Percentiles rank a stretch among this genome's conserved stretches.
These are phyloP conservation scores for Leontopithecus rosalia DNA, from an alignment of 2,797 vertebrate species.

Conservation along the genomic window DNA sequence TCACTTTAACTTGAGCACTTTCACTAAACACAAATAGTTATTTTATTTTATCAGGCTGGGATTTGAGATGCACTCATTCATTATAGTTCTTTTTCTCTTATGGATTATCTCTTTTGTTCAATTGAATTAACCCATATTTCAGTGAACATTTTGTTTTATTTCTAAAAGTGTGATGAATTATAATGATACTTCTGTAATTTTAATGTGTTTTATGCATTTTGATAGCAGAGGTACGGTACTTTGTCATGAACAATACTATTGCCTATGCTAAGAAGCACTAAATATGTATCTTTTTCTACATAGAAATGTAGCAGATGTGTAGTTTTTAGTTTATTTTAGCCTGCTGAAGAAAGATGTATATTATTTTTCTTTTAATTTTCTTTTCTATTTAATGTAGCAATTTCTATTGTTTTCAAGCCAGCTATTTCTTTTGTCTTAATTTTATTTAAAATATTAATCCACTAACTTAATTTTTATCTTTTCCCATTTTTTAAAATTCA, in stretches of 20 bases:
- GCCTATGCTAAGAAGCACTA: not conserved
- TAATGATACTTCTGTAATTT: slow-evolving; percentile 18
- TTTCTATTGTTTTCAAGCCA: slow-evolving; percentile 15
- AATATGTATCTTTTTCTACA: not conserved
- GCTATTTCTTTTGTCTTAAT: slow-evolving; percentile 15
- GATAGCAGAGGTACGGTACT: not conserved
- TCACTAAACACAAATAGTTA: slow-evolving; percentile 60
- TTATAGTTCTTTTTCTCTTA: not conserved
- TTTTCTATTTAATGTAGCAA: not conserved
- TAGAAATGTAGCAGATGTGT: not conserved
- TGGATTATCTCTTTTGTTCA: not conserved
- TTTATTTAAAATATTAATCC: not conserved
- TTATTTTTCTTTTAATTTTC: not conserved
- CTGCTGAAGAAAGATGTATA: not conserved
- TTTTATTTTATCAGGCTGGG: not conserved
- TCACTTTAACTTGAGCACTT: slow-evolving; percentile 58
- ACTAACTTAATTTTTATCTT: not conserved
- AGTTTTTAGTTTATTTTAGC: slow-evolving; percentile 19
- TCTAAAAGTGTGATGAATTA: slow-evolving; percentile 55
- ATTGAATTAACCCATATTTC: not conserved
- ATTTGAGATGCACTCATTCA: not conserved
- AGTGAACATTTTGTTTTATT: slow-evolving; percentile 56
- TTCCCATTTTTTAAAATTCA: not conserved
- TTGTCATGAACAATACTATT: not conserved
- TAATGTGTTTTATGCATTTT: not conserved